Evolutionary conservation across 2,888 invertebrate species (phyloP).

Genomic region (Drosophila planitibia): DNA sequence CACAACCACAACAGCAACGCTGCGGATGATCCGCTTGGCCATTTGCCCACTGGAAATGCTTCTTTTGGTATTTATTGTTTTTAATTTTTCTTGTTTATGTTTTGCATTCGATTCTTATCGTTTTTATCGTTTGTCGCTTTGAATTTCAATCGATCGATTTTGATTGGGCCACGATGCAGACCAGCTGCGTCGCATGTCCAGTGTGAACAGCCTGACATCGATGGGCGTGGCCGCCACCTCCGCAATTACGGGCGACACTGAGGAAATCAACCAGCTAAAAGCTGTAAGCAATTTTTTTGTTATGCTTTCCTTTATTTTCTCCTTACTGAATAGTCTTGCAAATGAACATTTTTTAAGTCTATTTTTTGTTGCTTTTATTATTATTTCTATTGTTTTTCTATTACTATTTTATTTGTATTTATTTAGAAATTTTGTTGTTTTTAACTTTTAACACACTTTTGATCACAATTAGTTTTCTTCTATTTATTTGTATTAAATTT

Average conservation of each 20-base stretch:
- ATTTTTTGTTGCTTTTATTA: neutral
- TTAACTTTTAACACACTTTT: neutral
- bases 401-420: neutral
- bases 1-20: conserved; percentile 36
- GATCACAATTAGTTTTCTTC: neutral
- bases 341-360: neutral
- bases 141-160: conserved; percentile 19
- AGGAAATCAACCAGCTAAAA: conserved; percentile 85
- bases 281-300: conserved; percentile 83
- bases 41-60: conserved; percentile 82
- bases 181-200: conserved; percentile 85
- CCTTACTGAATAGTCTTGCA: neutral
- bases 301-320: neutral
- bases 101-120: conserved; percentile 37
- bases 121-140: conserved; percentile 38
- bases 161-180: conserved; percentile 49
- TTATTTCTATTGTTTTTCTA: neutral
- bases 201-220: conserved; percentile 65
- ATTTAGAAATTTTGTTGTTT: neutral
- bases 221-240: conserved; percentile 66
- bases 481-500: too few relatives aligned
- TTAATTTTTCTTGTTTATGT: conserved; percentile 11
- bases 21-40: conserved; percentile 79
- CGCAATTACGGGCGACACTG: conserved; percentile 77
- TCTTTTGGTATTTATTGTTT: conserved; percentile 82